Evolutionary conservation across 2,888 invertebrate genomes (phyloP).

Genomic region (Lysandra coridon): DNA sequence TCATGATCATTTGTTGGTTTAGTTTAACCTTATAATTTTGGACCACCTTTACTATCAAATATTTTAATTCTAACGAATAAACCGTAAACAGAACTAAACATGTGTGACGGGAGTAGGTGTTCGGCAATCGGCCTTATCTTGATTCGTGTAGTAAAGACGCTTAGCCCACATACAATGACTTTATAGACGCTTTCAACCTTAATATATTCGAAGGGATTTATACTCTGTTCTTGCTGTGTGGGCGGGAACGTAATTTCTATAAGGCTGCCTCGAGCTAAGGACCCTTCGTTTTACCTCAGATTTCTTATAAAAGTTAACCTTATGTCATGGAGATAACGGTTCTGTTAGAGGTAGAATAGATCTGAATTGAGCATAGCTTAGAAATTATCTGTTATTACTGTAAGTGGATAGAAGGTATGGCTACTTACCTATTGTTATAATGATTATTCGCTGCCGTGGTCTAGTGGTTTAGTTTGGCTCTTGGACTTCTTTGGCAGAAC

Average conservation of each 20-base stretch:
- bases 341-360: background rate
- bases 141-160: background rate
- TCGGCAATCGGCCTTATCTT: background rate
- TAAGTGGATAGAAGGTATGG: background rate
- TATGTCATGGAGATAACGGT: background rate
- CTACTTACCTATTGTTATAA: slow-evolving; percentile 12
- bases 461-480: background rate
- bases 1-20: too few relatives aligned
- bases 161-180: background rate
- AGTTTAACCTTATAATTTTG: too few relatives aligned
- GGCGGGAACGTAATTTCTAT: slow-evolving; percentile 11
- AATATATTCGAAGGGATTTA: background rate
- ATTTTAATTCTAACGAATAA: too few relatives aligned
- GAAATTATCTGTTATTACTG: slow-evolving; percentile 22
- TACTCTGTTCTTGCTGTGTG: background rate
- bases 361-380: background rate
- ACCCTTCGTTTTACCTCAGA: background rate
- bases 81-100: background rate
- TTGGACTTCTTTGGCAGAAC: too few relatives aligned
- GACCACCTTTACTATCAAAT: too few relatives aligned
- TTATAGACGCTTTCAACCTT: slow-evolving; percentile 3
- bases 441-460: background rate
- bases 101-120: background rate
- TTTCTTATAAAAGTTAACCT: background rate
- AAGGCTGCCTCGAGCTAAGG: background rate